These are phyloP conservation scores for Ispidina picta DNA, from an alignment of 2,797 vertebrate genomes.

Conservation along the genomic window DNA sequence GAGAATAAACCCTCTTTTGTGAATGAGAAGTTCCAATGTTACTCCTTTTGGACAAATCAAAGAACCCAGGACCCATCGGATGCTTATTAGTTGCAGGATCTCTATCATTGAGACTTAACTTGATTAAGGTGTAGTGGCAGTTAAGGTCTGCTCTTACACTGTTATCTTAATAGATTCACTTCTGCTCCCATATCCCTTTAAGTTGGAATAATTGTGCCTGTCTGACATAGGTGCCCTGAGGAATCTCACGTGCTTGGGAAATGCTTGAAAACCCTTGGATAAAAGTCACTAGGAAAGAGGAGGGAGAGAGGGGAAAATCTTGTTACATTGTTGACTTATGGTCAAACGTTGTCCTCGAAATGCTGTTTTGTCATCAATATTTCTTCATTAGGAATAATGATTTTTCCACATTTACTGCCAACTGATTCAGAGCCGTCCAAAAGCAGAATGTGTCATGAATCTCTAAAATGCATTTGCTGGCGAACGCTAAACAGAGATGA, in stretches of 20 bases:
- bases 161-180: neutral
- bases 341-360: conserved; percentile 66
- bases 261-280: conserved; percentile 35
- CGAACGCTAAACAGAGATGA: conserved; percentile 52
- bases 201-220: neutral
- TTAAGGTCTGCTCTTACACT: neutral
- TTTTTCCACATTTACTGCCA: conserved; percentile 76
- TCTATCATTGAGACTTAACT: neutral
- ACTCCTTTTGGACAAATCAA: neutral
- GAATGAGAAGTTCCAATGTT: neutral
- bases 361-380: conserved; percentile 75
- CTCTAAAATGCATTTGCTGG: conserved; percentile 60
- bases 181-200: neutral
- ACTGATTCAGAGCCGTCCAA: conserved; percentile 64
- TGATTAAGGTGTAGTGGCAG: neutral
- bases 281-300: conserved; percentile 29
- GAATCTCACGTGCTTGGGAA: neutral
- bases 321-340: conserved; percentile 53
- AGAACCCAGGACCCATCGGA: neutral
- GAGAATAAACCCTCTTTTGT: neutral
- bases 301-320: conserved; percentile 12
- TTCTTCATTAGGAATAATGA: conserved; percentile 76
- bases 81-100: neutral
- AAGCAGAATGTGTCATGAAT: conserved; percentile 69
- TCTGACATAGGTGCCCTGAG: neutral